Percentiles rank a stretch among this genome's conserved stretches.
Conservation (phyloP, 1,140 invertebrate species). For the Coenobita brevimanus region DNA sequence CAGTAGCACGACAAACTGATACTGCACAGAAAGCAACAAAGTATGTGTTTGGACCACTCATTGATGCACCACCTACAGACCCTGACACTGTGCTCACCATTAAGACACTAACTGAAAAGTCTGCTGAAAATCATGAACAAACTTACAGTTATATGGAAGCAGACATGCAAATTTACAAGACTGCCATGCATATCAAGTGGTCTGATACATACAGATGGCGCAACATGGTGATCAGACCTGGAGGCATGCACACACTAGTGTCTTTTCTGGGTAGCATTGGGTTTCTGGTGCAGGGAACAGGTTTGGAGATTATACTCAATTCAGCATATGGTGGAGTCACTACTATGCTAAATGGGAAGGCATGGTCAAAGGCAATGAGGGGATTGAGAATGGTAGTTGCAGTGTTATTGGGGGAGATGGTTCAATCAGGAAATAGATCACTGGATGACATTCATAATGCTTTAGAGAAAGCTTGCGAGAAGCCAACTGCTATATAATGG, state of each 20-base stretch:
- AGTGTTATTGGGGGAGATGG: neutral
- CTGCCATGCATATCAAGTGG: neutral
- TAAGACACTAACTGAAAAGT: neutral
- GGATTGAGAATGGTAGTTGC: neutral
- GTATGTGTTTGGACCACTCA: neutral
- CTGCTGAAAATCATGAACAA: neutral
- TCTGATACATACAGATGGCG: neutral
- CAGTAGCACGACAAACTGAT: neutral
- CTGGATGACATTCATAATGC: neutral
- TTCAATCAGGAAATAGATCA: neutral
- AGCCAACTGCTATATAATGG: conserved; percentile 27
- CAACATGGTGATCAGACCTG: neutral
- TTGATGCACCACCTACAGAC: neutral
- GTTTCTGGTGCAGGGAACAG: neutral
- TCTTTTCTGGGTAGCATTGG: neutral
- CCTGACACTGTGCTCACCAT: neutral
- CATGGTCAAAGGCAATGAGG: neutral
- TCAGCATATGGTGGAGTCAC: neutral
- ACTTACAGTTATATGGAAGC: neutral
- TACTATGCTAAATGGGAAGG: too few relatives aligned
- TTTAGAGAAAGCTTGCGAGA: neutral
- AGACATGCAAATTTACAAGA: neutral
- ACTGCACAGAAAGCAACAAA: neutral
- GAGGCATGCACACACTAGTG: neutral
- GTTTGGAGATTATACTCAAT: neutral